Conservation (phyloP, 2,888 invertebrate genomes). For the Drosophila stalkeri region DNA sequence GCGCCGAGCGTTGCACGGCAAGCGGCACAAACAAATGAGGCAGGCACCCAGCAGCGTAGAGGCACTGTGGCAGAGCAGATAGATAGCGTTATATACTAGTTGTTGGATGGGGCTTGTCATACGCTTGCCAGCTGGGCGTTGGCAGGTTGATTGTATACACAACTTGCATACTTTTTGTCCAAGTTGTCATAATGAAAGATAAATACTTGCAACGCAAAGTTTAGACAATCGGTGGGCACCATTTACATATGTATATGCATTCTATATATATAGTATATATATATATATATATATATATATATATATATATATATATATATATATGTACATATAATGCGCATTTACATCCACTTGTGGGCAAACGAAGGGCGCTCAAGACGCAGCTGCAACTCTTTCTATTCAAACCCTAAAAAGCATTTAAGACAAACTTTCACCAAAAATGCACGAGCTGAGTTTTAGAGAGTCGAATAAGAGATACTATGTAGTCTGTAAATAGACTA, state of each 20-base stretch:
- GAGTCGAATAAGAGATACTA: neutral
- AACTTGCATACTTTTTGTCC: conserved; percentile 61
- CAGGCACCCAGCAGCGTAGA: conserved; percentile 15
- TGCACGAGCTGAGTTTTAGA: neutral
- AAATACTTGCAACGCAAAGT: conserved; percentile 61
- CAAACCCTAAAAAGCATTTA: conserved; percentile 47
- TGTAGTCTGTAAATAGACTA: neutral
- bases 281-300: neutral
- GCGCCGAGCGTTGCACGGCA: conserved; percentile 12
- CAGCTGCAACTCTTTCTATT: conserved; percentile 47
- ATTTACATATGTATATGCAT: neutral
- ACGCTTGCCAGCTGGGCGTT: conserved; percentile 57
- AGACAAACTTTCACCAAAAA: conserved; percentile 69
- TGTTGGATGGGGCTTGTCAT: conserved; percentile 31
- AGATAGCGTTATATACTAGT: conserved; percentile 3
- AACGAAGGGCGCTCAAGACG: conserved; percentile 1
- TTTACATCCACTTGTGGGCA: conserved; percentile 2
- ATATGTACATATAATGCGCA: conserved; percentile 12
- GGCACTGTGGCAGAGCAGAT: conserved; percentile 11
- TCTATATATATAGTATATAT: neutral
- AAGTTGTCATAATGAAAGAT: conserved; percentile 71
- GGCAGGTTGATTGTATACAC: conserved; percentile 72
- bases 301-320: neutral
- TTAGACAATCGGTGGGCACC: conserved; percentile 54
- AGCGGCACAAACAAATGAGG: conserved; percentile 28